A percentile compares a stretch with the other conserved stretches of the same genome.
phyloP scores from a whole-genome alignment of 2,797 vertebrate genomes.

The Pangasius djambal region DNA sequence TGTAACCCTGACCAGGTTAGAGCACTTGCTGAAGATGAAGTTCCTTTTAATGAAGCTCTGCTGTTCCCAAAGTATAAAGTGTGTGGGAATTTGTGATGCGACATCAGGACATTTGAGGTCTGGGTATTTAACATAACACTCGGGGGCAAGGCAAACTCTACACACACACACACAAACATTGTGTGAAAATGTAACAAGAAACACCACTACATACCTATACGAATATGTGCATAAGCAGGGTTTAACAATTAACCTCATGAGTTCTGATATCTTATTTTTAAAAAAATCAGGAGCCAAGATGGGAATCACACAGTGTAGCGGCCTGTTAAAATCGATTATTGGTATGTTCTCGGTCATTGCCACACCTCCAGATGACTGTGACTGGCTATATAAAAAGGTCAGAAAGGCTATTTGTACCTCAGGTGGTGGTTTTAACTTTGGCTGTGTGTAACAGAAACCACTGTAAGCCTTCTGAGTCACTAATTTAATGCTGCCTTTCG shows the following conservation, averaged over 20 bases:
- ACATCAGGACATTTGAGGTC: background rate
- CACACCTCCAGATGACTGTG: background rate
- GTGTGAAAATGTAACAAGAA: background rate
- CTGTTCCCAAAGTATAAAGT: background rate
- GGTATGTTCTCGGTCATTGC: background rate
- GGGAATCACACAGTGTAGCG: background rate
- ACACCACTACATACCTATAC: background rate
- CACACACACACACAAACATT: background rate
- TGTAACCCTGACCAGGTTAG: background rate
- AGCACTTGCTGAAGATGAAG: background rate
- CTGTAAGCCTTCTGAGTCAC: background rate
- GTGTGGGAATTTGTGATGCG: background rate
- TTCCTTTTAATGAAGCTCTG: background rate
- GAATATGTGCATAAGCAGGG: background rate
- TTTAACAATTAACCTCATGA: background rate
- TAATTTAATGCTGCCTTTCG: conserved; percentile 27
- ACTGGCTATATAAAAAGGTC: background rate
- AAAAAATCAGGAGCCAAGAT: background rate
- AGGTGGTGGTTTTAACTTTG: background rate
- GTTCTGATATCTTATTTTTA: background rate
- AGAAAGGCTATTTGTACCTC: background rate
- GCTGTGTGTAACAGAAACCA: background rate
- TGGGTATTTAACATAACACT: background rate
- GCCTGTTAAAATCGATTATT: background rate
- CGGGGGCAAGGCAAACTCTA: too few relatives aligned